Evolutionary conservation across 23 tunicate genomes (phyloP), one percentile per base, ranked within the genome.

Genomic region (Oikopleura albicans): DNA sequence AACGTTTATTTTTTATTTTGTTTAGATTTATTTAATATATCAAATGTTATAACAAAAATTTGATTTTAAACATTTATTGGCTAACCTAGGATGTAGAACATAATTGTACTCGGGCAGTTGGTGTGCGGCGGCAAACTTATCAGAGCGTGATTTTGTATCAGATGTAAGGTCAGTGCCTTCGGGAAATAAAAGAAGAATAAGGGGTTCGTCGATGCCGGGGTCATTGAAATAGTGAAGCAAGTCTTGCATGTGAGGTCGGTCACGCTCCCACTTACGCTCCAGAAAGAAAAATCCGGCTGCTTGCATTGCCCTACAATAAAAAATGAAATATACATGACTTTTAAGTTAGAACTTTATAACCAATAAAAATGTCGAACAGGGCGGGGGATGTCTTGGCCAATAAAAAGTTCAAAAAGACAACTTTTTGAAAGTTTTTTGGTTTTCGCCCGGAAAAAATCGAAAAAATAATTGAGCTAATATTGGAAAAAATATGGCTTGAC

Each of bases 51-150:
- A n/a, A n/a, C n/a, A n/a, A n/a, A n/a, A n/a, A n/a, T n/a, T n/a
- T n/a, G n/a, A n/a, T n/a, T n/a, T n/a, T n/a, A n/a, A n/a, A n/a
- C n/a, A n/a, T n/a, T n/a, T n/a, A n/a, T n/a, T n/a, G n/a, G n/a
- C n/a, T n/a, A n/a, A n/a, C n/a, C n/a, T n/a, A n/a, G 98, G 98
- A 39, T 94, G 98, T 0, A 94, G 76, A 34, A 94, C 95, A 83
- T 90, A 88, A 22, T 90, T 86, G 84, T 88, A 90, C 84, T 57
- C 39, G 0, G 89, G 85, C 0, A 94, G 79, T 40, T 83, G 84
- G 1, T 88, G 57, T 40, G 88, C 83, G 40, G 75, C 76, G 0
- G 95, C 91, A 83, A 76, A 94, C 36, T 85, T 63, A 1, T 88
- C 75, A 76, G 92, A 88, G 39, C 83, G 86, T 83, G 63, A 40